Conservation (phyloP, 2,888 invertebrate species). For the Clostera curtula region DNA sequence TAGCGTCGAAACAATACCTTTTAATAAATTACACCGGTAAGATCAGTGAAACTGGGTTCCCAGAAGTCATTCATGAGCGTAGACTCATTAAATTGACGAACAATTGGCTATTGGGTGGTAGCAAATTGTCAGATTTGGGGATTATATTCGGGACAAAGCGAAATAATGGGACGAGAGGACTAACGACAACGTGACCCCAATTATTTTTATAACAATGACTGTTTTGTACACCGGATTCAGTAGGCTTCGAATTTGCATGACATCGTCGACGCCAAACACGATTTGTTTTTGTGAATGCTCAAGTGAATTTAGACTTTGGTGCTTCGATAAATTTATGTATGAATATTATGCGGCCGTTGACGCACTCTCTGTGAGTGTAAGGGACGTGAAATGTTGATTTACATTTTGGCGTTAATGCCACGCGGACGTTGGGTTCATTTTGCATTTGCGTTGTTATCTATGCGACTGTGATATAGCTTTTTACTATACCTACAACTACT, state of each 20-base stretch:
- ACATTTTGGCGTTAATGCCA: conserved; percentile 5
- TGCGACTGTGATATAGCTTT: too few species aligned
- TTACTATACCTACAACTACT: too few species aligned
- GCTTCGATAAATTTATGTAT: conserved; percentile 39
- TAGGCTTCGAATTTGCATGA: conserved; percentile 58
- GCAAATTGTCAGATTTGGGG: conserved; percentile 20
- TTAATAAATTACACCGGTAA: too few species aligned
- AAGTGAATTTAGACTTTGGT: conserved; percentile 32
- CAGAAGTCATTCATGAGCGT: too few species aligned
- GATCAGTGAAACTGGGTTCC: too few species aligned
- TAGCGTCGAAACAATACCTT: too few species aligned
- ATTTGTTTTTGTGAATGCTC: conserved; percentile 51
- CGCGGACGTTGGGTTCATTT: too few species aligned
- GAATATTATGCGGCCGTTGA: conserved; percentile 30
- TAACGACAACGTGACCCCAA: conserved; percentile 51
- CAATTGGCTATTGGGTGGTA: conserved; percentile 17
- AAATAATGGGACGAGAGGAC: conserved; percentile 38
- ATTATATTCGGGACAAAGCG: conserved; percentile 25
- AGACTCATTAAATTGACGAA: conserved; percentile 20
- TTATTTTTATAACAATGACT: conserved; percentile 64
- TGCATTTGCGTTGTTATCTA: too few species aligned
- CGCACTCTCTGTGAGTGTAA: conserved; percentile 3
- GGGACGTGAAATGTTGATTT: conserved; percentile 4
- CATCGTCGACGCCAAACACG: conserved; percentile 49
- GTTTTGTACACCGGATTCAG: conserved; percentile 47